Conservation (phyloP, 2,888 invertebrate species). For the Drosophila leonis region DNA sequence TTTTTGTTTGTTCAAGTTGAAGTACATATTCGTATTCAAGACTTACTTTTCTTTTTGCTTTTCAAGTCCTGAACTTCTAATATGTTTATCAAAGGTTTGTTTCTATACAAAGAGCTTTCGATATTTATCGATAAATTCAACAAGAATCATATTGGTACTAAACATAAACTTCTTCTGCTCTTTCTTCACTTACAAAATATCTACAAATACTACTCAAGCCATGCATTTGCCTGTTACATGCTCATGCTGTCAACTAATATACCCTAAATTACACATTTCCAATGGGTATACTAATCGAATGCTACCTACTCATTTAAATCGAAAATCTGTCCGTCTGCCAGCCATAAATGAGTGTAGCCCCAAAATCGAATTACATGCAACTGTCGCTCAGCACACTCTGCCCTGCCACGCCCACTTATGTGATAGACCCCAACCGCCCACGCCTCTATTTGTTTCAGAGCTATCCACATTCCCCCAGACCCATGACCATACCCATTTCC, state of each 20-base stretch:
- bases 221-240: no score
- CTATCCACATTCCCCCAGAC: not conserved
- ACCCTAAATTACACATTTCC: not conserved
- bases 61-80: not conserved
- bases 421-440: not conserved
- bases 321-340: constrained; percentile 28
- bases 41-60: not conserved
- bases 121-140: not conserved
- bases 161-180: not conserved
- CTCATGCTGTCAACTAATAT: not conserved
- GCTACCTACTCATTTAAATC: constrained; percentile 20
- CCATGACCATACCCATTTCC: not conserved
- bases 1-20: no score
- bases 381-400: constrained; percentile 31
- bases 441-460: not conserved
- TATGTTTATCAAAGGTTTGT: not conserved
- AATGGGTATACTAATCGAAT: constrained; percentile 3
- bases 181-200: not conserved
- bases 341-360: constrained; percentile 59
- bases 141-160: not conserved
- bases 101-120: not conserved
- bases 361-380: constrained; percentile 67
- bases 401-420: constrained; percentile 5
- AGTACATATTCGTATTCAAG: not conserved
- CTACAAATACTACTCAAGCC: no score